phyloP scores from a whole-genome alignment of 2,113 vertebrate genomes.

The Chaetodon auriga region DNA sequence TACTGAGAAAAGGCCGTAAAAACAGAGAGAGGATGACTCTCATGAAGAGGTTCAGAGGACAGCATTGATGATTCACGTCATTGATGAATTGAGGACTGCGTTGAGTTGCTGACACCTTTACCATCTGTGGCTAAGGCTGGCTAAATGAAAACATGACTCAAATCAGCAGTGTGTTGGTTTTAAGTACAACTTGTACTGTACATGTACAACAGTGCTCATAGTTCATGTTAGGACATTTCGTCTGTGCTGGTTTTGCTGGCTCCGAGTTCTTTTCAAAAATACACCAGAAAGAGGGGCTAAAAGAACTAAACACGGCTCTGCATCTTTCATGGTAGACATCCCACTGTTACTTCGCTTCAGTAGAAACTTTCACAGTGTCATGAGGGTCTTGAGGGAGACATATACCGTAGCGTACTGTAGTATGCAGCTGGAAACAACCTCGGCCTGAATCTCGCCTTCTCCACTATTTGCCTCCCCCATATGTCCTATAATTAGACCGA shows the following conservation, averaged over 20 bases:
- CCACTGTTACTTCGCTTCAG: not conserved
- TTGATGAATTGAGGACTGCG: slow-evolving; percentile 12
- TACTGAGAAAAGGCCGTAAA: not conserved
- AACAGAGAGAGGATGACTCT: not conserved
- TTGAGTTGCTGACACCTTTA: slow-evolving; percentile 22
- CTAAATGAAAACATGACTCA: slow-evolving; percentile 22
- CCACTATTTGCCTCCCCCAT: slow-evolving; percentile 45
- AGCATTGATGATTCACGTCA: slow-evolving; percentile 24
- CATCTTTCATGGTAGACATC: not conserved
- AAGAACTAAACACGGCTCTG: not conserved
- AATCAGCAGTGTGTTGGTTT: slow-evolving; percentile 3
- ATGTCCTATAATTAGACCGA: slow-evolving; percentile 55
- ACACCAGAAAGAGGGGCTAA: not conserved
- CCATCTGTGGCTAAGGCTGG: slow-evolving; percentile 5
- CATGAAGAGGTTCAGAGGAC: not conserved
- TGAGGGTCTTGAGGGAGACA: slow-evolving; percentile 17
- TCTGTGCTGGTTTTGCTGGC: not conserved
- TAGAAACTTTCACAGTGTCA: not conserved
- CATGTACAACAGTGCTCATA: not conserved
- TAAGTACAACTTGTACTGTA: too few relatives aligned
- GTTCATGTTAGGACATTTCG: not conserved
- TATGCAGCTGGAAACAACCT: slow-evolving; percentile 53
- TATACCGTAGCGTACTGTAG: slow-evolving; percentile 11
- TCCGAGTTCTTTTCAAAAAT: not conserved
- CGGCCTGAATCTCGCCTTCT: slow-evolving; percentile 20